phyloP scores from a whole-genome alignment of 2,797 vertebrate species.

The Chaunax sp. region DNA sequence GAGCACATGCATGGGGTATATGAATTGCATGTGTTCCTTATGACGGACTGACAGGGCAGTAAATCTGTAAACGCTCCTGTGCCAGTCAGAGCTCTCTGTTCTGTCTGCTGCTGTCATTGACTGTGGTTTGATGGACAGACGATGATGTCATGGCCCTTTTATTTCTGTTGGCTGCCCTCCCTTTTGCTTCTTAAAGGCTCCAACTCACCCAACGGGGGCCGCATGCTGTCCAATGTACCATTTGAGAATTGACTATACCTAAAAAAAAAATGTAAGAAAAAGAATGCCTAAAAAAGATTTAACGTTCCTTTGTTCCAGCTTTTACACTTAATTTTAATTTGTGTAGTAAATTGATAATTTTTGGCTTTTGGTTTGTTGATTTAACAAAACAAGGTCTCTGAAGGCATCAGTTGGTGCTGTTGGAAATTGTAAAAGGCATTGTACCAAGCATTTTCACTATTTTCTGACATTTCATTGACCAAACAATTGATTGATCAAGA shows the following conservation, averaged over 20 bases:
- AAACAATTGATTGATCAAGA: not conserved
- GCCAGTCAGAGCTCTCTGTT: slow-evolving; percentile 34
- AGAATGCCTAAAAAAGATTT: too few relatives aligned
- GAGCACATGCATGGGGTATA: slow-evolving; percentile 14
- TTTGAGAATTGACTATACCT: not conserved
- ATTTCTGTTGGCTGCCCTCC: slow-evolving; percentile 55
- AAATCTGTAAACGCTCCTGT: slow-evolving; percentile 57
- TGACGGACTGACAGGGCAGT: slow-evolving; percentile 51
- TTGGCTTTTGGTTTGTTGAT: too few relatives aligned
- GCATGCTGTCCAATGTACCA: slow-evolving; percentile 19
- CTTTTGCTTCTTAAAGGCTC: slow-evolving; percentile 40
- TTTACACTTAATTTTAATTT: not conserved
- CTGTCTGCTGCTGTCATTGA: slow-evolving; percentile 38
- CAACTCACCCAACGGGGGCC: slow-evolving; percentile 35
- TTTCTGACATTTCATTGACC: too few relatives aligned
- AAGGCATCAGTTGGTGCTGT: too few relatives aligned
- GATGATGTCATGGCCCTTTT: slow-evolving; percentile 58
- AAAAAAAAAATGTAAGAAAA: not conserved
- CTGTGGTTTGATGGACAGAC: slow-evolving; percentile 28
- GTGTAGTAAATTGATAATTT: too few relatives aligned
- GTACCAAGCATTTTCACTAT: too few relatives aligned
- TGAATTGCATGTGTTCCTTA: slow-evolving; percentile 46
- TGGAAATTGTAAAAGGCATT: too few relatives aligned
- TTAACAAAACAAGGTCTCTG: too few relatives aligned
- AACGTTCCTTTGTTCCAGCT: not conserved